Evolutionary conservation across 2,888 invertebrate genomes (phyloP), one percentile per base, ranked within the genome.

Genomic region (Micropterix aruncella): DNA sequence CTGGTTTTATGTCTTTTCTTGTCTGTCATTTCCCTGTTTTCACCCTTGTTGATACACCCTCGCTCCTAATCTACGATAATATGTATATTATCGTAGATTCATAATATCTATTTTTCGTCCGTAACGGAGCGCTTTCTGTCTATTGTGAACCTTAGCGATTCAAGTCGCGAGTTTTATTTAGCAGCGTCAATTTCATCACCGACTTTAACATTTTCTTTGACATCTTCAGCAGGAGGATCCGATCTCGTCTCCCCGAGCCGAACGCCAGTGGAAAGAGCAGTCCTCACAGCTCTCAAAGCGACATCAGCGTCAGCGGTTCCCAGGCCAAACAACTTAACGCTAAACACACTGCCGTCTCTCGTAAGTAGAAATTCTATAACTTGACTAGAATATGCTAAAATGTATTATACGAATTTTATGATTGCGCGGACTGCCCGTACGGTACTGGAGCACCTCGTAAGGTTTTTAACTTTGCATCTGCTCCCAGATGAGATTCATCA

Each of bases 221-320:
- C 16, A n/a, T 41, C 54, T 56, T 16, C 56, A 71, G 71, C 56
- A 68, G 70, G 40, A 68, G 70, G 51, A 65, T 70, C 64, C 69
- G 70, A 41, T 66, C 68, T 67, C 66, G 77, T 60, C 62, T 70
- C 70, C 40, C 55, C 59, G 64, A 70, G 56, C 51, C 67, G 59
- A 62, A 68, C 51, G 62, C 69, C 51, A 64, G 69, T 45, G 65
- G 70, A 53, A 72, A 68, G 59, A 73, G 77, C 60, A 73, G 74
- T 54, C 63, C 69, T 57, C 63, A 67, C 63, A 74, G 74, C 57
- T 72, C 75, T 56, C 72, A 81, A 59, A 82, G 82, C 59, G 83
- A 83, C 61, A 68, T 83, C 55, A 78, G 77, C 59, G 71, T 73
- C 42, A 75, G 72, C 57, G 69, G 73, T 56, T 65, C 73, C 5